These are phyloP conservation scores for Diadema setosum DNA, from an alignment of 35 echinoderm and acorn worm genomes.

Conservation along the genomic window DNA sequence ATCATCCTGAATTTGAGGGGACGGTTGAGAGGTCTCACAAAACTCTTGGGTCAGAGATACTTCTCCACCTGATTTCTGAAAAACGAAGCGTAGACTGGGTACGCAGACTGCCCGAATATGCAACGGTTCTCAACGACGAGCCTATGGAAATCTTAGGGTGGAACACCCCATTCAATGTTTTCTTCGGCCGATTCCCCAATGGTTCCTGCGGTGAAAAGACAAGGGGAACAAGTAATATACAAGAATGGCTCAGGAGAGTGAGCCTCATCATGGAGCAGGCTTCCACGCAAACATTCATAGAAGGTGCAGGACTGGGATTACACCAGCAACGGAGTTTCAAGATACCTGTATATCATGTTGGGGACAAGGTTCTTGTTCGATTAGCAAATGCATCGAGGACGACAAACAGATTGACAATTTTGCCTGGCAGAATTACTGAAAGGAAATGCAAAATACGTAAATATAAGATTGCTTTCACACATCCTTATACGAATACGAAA, in stretches of 20 bases:
- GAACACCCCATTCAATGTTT: conserved; percentile 6
- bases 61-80: background rate
- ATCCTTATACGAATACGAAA: background rate
- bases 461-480: conserved; percentile 19
- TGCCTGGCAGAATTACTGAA: conserved; percentile 2
- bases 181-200: background rate
- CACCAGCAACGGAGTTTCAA: conserved; percentile 23
- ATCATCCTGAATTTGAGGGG: conserved; percentile 3
- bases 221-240: background rate
- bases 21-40: conserved; percentile 10
- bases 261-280: conserved; percentile 11
- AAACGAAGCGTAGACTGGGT: background rate
- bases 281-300: background rate
- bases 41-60: background rate
- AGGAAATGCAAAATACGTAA: background rate
- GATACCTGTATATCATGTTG: conserved; percentile 18
- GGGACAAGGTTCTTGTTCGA: conserved; percentile 13
- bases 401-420: conserved; percentile 37
- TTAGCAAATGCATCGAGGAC: conserved; percentile 10
- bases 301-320: background rate
- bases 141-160: background rate
- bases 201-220: background rate
- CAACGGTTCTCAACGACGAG: conserved; percentile 24
- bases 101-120: background rate
- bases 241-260: conserved; percentile 11